phyloP scores from a whole-genome alignment of 2,113 vertebrate species.

The Colossoma macropomum region DNA sequence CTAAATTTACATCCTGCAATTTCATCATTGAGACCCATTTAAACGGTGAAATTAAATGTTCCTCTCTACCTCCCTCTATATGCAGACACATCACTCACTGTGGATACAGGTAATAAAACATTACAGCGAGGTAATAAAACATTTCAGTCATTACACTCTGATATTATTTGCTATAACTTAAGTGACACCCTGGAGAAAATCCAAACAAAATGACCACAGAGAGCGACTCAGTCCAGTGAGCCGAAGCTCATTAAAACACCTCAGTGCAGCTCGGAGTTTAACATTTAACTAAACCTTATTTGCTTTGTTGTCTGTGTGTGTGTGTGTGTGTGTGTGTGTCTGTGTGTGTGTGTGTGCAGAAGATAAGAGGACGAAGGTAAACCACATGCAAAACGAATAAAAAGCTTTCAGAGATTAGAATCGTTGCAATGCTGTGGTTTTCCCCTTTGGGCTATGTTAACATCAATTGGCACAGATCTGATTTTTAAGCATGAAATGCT shows the following conservation, averaged over 20 bases:
- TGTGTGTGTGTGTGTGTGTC: neutral
- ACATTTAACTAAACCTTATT: slow-evolving; percentile 12
- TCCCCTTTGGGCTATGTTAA: neutral
- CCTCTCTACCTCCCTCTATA: neutral
- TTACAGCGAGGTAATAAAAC: neutral
- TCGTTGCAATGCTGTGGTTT: neutral
- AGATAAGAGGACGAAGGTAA: neutral
- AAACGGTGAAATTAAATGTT: too few relatives aligned
- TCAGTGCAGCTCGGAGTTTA: neutral
- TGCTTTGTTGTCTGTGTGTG: neutral
- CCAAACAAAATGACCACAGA: neutral
- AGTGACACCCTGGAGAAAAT: neutral
- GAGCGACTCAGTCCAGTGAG: neutral
- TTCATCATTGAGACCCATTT: neutral
- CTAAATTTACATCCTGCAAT: neutral
- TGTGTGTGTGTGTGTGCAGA: neutral
- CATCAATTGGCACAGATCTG: neutral
- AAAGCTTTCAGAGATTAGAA: neutral
- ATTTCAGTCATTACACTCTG: neutral
- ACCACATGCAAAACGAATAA: neutral
- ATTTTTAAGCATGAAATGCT: too few relatives aligned
- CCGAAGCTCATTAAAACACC: neutral
- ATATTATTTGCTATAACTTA: neutral
- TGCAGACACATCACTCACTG: neutral
- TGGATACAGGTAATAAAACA: too few relatives aligned